Conservation (phyloP, 92 coral and sea anemone genomes). For the Heteractis magnifica region DNA sequence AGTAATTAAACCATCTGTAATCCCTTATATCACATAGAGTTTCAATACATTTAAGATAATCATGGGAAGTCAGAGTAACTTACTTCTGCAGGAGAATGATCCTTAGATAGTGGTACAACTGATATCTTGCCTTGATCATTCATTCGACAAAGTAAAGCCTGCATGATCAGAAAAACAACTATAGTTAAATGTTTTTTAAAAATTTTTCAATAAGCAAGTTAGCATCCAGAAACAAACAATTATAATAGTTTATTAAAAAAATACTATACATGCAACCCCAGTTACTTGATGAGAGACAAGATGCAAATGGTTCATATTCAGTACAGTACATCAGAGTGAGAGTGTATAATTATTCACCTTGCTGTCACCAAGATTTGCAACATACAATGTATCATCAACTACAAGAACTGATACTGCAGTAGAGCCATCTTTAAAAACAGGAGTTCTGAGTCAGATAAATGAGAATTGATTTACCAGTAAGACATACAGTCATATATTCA, state of each 20-base stretch:
- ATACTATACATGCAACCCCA: background rate
- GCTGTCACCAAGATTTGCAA: slow-evolving; percentile 97
- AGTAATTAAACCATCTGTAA: too few species aligned
- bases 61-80: background rate
- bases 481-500: too few species aligned
- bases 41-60: too few species aligned
- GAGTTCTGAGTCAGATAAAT: slow-evolving; percentile 48
- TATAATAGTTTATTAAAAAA: background rate
- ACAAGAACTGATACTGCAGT: slow-evolving; percentile 89
- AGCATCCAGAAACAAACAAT: background rate
- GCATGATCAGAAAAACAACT: background rate
- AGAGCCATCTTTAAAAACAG: slow-evolving; percentile 91
- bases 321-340: too few species aligned
- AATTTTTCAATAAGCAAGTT: background rate
- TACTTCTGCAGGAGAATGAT: slow-evolving; percentile 96
- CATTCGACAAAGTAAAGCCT: slow-evolving; percentile 91
- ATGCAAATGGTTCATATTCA: background rate
- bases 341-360: slow-evolving; percentile 56
- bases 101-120: slow-evolving; percentile 85
- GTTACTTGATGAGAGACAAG: background rate
- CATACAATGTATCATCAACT: slow-evolving; percentile 82
- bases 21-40: too few species aligned
- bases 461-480: too few species aligned
- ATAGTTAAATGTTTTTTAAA: background rate
- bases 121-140: slow-evolving; percentile 68